Evolutionary conservation across 2,888 invertebrate genomes (phyloP).

Genomic region (Spodoptera picta): DNA sequence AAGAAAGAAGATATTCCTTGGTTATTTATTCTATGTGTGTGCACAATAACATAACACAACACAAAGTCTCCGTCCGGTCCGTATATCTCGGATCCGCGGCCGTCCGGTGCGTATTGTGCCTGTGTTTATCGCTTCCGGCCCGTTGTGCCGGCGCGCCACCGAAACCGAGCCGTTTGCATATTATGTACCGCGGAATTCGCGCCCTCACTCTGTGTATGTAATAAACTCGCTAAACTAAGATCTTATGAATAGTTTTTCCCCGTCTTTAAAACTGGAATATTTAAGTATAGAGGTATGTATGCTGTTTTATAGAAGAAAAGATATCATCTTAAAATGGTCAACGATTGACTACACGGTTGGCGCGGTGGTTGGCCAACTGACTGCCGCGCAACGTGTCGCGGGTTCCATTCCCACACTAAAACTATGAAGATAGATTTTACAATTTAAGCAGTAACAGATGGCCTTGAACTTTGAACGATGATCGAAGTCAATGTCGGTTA

Average conservation of each 20-base stretch:
- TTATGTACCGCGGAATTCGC: conserved; percentile 24
- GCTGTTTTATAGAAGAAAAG: no score
- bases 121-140: conserved; percentile 49
- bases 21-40: conserved; percentile 28
- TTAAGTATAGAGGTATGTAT: no score
- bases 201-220: conserved; percentile 1
- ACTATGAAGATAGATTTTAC: no score
- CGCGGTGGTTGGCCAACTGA: no score
- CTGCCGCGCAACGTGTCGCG: no score
- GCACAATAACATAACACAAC: conserved; percentile 41
- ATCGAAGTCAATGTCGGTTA: conserved; percentile 72
- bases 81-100: conserved; percentile 40
- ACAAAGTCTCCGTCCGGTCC: conserved; percentile 46
- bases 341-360: no score
- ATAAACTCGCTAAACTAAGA: conserved; percentile 11
- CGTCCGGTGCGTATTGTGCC: conserved; percentile 46
- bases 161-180: conserved; percentile 45
- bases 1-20: conserved; percentile 11
- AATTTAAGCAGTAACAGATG: conserved; percentile 70
- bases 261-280: no score
- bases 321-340: no score
- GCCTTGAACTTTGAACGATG: conserved; percentile 71
- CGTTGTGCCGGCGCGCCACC: conserved; percentile 50
- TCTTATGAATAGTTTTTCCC: not conserved
- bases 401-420: no score